Conservation (phyloP, 2,113 vertebrate genomes). For the Nothocercus nigrocapillus region DNA sequence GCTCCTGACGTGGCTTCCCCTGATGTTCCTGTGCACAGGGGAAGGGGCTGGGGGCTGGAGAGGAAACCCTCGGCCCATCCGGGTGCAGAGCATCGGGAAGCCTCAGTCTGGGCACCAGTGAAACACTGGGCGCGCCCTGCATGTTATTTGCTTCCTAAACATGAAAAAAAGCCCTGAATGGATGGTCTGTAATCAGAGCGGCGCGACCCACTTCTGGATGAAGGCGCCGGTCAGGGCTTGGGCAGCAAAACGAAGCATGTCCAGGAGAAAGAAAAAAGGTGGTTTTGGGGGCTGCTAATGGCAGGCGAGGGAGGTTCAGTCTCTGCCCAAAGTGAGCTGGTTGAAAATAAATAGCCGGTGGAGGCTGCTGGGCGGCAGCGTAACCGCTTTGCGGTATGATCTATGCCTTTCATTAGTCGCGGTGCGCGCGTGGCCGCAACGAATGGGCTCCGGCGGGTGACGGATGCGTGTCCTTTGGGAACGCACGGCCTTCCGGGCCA, state of each 20-base stretch:
- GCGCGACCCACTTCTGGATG: too few relatives aligned
- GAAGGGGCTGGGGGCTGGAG: fast-evolving
- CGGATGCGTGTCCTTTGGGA: constrained; percentile 80
- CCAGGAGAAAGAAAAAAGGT: neutral
- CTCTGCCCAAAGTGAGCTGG: constrained; percentile 34
- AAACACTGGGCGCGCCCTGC: too few relatives aligned
- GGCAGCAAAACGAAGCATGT: too few relatives aligned
- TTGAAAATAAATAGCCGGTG: constrained; percentile 73
- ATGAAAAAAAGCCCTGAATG: constrained; percentile 12
- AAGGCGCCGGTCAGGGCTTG: too few relatives aligned
- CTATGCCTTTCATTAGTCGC: constrained; percentile 85
- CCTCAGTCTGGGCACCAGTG: too few relatives aligned
- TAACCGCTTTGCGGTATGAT: constrained; percentile 82
- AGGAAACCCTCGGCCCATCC: neutral
- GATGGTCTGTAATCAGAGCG: neutral
- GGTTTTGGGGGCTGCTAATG: neutral
- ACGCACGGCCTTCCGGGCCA: neutral
- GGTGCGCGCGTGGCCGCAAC: constrained; percentile 76
- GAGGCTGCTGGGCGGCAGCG: constrained; percentile 68
- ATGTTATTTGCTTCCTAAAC: too few relatives aligned
- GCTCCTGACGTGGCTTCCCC: neutral
- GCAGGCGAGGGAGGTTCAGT: neutral
- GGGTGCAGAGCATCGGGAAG: neutral
- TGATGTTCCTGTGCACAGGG: neutral
- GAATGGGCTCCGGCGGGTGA: constrained; percentile 81